phyloP scores from a whole-genome alignment of 2,888 invertebrate genomes.

The Mesoligia furuncula region DNA sequence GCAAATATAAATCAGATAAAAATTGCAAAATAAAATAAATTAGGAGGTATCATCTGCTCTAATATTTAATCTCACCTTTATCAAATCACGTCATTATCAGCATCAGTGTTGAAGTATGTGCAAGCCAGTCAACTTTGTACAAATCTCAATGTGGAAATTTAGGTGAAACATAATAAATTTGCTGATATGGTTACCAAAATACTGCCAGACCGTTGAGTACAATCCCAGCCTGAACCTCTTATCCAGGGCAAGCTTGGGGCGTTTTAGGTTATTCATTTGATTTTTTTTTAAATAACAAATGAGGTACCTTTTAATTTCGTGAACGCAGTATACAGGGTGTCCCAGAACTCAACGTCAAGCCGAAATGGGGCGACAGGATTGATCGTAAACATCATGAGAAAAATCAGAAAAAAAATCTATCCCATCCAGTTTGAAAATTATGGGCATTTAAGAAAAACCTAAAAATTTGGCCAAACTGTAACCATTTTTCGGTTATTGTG shows the following conservation, averaged over 20 bases:
- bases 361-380: no score
- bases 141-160: no score
- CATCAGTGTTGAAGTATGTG: not conserved
- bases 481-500: no score
- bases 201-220: not conserved
- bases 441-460: no score
- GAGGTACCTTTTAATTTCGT: not conserved
- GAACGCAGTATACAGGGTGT: not conserved
- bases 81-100: not conserved
- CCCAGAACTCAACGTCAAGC: no score
- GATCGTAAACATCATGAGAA: no score
- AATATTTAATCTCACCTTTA: not conserved
- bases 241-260: not conserved
- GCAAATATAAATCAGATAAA: not conserved
- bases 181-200: not conserved
- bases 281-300: not conserved
- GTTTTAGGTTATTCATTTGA: not conserved
- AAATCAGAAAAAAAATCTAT: no score
- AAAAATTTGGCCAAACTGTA: no score
- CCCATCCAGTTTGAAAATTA: no score
- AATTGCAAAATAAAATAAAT: constrained; percentile 17
- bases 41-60: not conserved
- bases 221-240: not conserved
- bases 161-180: no score
- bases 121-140: no score